These are phyloP conservation scores for Drosophila fuyamai DNA, from an alignment of 1,140 invertebrate genomes.

Conservation along the genomic window DNA sequence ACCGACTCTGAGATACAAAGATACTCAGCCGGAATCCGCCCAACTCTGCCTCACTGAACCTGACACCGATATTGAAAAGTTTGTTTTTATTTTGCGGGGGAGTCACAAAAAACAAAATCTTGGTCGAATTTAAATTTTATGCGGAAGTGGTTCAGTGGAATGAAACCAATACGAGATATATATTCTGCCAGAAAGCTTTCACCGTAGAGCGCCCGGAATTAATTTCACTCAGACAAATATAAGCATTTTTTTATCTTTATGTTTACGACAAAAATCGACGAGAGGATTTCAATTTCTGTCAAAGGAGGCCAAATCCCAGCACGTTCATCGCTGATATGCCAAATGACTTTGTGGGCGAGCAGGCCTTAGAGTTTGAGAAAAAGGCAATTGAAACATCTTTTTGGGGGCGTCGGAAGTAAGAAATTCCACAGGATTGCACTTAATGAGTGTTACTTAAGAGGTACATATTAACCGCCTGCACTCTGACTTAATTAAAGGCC, in stretches of 20 bases:
- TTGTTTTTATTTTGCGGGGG: conserved; percentile 12
- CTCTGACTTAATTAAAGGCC: conserved; percentile 63
- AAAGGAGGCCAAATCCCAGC: conserved; percentile 49
- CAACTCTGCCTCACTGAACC: conserved; percentile 22
- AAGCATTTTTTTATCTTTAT: conserved; percentile 68
- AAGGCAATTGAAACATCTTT: conserved; percentile 32
- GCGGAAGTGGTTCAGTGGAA: conserved; percentile 56
- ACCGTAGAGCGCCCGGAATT: conserved; percentile 65
- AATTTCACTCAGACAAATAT: conserved; percentile 70
- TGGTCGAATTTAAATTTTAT: conserved; percentile 71
- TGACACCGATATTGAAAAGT: conserved; percentile 56
- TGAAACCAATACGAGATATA: conserved; percentile 42
- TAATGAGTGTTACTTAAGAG: conserved; percentile 42
- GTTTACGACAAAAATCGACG: conserved; percentile 66
- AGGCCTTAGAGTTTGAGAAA: conserved; percentile 8
- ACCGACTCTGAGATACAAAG: conserved; percentile 44
- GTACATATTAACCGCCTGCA: conserved; percentile 26
- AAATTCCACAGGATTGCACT: conserved; percentile 14
- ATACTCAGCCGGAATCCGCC: conserved; percentile 13
- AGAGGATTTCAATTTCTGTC: conserved; percentile 73
- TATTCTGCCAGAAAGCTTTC: conserved; percentile 61
- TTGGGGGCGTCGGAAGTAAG: conserved; percentile 8
- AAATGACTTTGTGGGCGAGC: conserved; percentile 40
- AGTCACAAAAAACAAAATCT: conserved; percentile 28
- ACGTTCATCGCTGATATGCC: conserved; percentile 74